phyloP scores from a whole-genome alignment of 2,888 invertebrate genomes.

The Dinocampus coccinellae region DNA sequence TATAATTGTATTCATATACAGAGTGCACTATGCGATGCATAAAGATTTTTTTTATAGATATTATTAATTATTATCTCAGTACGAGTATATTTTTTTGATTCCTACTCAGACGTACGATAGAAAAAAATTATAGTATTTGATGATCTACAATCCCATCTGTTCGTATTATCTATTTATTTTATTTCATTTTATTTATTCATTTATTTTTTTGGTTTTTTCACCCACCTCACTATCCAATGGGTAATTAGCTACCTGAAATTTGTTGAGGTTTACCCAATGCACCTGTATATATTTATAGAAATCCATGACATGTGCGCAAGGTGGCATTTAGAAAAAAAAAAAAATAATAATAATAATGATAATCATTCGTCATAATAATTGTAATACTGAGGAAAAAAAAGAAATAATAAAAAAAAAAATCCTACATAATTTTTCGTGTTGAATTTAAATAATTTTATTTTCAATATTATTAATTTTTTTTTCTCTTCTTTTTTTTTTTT shows the following conservation, averaged over 20 bases:
- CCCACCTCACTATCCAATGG: background rate
- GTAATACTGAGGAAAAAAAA: no score
- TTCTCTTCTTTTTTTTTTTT: no score
- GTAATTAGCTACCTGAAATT: conserved; percentile 17
- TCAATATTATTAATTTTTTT: no score
- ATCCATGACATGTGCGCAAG: conserved; percentile 11
- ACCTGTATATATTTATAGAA: conserved; percentile 25
- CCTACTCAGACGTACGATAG: background rate
- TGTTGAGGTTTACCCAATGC: conserved; percentile 11
- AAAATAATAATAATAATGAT: background rate
- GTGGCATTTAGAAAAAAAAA: conserved; percentile 1
- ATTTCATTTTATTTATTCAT: no score
- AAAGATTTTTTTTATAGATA: conserved; percentile 2
- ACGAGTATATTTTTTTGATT: no score
- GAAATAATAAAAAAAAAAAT: background rate
- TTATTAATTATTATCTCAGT: background rate
- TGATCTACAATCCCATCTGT: background rate
- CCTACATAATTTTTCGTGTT: no score
- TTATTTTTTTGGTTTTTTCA: no score
- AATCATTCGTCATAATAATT: no score
- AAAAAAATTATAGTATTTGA: background rate
- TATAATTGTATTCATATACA: background rate
- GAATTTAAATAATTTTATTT: no score
- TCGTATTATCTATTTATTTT: background rate
- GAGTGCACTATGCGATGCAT: background rate